Evolutionary conservation across 2,888 invertebrate genomes (phyloP).

Genomic region (Harpalus rufipes): DNA sequence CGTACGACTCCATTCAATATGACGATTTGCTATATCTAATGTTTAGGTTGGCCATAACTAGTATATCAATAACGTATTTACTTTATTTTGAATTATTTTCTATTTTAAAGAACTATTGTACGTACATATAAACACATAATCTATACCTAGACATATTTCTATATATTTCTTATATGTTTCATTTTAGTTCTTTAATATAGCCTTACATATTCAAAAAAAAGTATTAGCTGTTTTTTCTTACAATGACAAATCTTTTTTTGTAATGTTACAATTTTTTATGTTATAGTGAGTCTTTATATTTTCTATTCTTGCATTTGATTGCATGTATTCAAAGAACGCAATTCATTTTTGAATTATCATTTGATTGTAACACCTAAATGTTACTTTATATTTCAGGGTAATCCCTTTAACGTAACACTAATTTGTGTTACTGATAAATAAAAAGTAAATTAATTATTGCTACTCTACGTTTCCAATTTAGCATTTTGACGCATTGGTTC

Average conservation of each 20-base stretch:
- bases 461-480: neutral
- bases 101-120: neutral
- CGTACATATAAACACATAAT: neutral
- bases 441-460: neutral
- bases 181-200: neutral
- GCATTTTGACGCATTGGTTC: neutral
- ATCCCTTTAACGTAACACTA: too few relatives aligned
- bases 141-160: too few relatives aligned
- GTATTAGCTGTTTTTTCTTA: neutral
- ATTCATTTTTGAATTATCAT: constrained; percentile 5
- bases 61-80: neutral
- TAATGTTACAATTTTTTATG: constrained; percentile 42
- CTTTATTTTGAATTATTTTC: neutral
- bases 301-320: neutral
- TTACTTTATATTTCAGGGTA: neutral
- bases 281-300: neutral
- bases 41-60: neutral
- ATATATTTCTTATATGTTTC: too few relatives aligned
- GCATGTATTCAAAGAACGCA: neutral
- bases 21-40: neutral
- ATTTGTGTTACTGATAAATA: too few relatives aligned
- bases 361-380: neutral
- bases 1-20: neutral
- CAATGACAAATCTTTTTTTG: constrained; percentile 42
- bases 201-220: neutral